phyloP scores from a whole-genome alignment of 2,797 vertebrate species.

The Chelmon rostratus region DNA sequence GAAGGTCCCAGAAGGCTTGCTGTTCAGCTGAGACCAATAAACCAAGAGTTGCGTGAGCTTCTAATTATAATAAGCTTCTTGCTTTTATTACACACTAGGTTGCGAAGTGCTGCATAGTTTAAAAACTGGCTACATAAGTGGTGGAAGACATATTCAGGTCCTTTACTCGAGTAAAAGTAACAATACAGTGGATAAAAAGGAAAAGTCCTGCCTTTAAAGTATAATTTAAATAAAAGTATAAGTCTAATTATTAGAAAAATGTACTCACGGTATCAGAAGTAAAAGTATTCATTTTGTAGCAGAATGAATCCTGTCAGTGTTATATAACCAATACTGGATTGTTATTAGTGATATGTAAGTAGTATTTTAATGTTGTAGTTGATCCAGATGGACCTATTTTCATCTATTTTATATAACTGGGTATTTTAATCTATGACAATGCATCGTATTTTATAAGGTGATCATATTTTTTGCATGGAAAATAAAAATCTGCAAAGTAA shows the following conservation, averaged over 20 bases:
- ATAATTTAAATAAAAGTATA: neutral
- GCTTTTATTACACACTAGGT: neutral
- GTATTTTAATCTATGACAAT: too few relatives aligned
- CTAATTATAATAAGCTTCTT: constrained; percentile 24
- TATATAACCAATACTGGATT: neutral
- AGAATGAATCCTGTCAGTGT: neutral
- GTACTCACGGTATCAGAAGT: neutral
- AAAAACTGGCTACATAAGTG: neutral
- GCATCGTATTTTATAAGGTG: too few relatives aligned
- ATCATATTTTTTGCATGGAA: too few relatives aligned
- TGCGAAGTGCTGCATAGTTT: neutral
- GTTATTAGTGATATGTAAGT: neutral
- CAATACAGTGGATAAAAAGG: neutral
- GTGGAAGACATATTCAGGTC: neutral
- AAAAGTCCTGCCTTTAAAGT: neutral
- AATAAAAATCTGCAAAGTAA: neutral
- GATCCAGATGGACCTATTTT: too few relatives aligned
- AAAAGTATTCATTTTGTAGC: neutral
- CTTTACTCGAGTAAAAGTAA: neutral
- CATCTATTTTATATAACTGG: too few relatives aligned
- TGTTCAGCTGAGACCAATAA: neutral
- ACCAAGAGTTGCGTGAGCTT: constrained; percentile 7
- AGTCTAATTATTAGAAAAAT: neutral
- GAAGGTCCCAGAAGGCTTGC: neutral
- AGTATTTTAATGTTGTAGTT: too few relatives aligned